Conservation (phyloP, 2,797 vertebrate species). For the Lates japonicus region DNA sequence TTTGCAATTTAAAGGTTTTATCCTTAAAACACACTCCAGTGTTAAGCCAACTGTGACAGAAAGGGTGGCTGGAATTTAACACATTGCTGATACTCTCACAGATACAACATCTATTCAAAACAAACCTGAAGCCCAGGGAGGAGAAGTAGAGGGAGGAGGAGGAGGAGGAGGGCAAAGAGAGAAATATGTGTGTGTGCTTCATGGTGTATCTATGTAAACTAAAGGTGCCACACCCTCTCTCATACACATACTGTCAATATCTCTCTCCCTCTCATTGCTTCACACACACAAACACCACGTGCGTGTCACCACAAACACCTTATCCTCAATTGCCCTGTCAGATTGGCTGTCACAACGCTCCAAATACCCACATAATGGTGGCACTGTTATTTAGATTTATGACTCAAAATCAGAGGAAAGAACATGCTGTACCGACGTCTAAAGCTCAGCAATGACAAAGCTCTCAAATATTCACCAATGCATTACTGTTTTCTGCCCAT, state of each 20-base stretch:
- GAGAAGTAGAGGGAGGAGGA: constrained; percentile 4
- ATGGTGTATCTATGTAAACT: constrained; percentile 56
- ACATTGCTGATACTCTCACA: constrained; percentile 28
- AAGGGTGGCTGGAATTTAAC: constrained; percentile 17
- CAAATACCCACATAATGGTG: constrained; percentile 56
- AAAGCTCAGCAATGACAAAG: constrained; percentile 57
- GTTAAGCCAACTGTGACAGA: constrained; percentile 11
- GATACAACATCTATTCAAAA: constrained; percentile 28
- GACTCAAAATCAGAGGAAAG: constrained; percentile 62
- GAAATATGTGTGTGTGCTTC: constrained; percentile 38
- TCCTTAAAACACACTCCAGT: constrained; percentile 9
- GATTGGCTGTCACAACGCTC: constrained; percentile 42
- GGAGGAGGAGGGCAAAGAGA: constrained; percentile 12
- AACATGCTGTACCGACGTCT: constrained; percentile 61
- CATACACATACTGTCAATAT: constrained; percentile 34
- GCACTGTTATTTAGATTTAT: constrained; percentile 56
- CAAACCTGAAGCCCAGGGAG: constrained; percentile 19
- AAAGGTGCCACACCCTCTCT: constrained; percentile 59
- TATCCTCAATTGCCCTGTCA: constrained; percentile 51
- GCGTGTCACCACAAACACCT: constrained; percentile 65
- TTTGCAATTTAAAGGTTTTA: constrained; percentile 16
- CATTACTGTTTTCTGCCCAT: constrained; percentile 34
- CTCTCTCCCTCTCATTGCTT: constrained; percentile 27
- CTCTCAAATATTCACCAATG: constrained; percentile 54
- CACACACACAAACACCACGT: constrained; percentile 18